Evolutionary conservation across 2,113 vertebrate genomes (phyloP).

Genomic region (Carollia perspicillata): DNA sequence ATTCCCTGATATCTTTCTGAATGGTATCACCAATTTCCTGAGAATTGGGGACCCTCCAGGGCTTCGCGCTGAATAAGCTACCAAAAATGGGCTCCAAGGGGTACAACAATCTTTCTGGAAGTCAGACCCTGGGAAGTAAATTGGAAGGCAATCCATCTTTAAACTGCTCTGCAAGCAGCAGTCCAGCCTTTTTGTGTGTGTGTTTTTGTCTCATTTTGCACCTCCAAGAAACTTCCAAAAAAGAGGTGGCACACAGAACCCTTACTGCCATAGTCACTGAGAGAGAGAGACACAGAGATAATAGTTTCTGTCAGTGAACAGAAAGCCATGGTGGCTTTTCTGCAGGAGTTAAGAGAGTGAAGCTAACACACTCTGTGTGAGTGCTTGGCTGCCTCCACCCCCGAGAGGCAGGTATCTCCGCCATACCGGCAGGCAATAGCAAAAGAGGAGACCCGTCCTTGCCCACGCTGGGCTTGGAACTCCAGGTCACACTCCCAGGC

Average conservation of each 20-base stretch:
- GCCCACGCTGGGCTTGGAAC: background rate
- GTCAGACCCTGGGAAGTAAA: slow-evolving; percentile 37
- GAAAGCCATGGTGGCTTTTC: slow-evolving; percentile 61
- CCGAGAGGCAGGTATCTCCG: slow-evolving; percentile 42
- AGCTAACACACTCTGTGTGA: slow-evolving; percentile 78
- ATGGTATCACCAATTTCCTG: slow-evolving; percentile 19
- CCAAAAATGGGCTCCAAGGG: slow-evolving; percentile 5
- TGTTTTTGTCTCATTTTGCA: slow-evolving; percentile 36
- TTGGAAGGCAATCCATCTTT: slow-evolving; percentile 47
- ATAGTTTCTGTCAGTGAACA: slow-evolving; percentile 79
- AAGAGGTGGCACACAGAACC: slow-evolving; percentile 57
- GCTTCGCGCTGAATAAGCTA: slow-evolving; percentile 42
- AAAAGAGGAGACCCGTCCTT: background rate
- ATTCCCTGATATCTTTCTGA: background rate
- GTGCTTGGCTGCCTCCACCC: slow-evolving; percentile 70
- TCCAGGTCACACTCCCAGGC: background rate
- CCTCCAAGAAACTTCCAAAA: slow-evolving; percentile 49
- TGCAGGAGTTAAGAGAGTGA: slow-evolving; percentile 68
- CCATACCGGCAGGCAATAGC: background rate
- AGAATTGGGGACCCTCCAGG: background rate
- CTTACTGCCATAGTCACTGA: slow-evolving; percentile 44
- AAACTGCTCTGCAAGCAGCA: background rate
- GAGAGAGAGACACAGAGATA: slow-evolving; percentile 79
- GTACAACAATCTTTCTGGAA: slow-evolving; percentile 45
- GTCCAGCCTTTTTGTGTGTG: background rate